Percentiles rank a stretch among this genome's conserved stretches.
phyloP scores from a whole-genome alignment of 1,140 invertebrate genomes.

The Octopus sinensis region DNA sequence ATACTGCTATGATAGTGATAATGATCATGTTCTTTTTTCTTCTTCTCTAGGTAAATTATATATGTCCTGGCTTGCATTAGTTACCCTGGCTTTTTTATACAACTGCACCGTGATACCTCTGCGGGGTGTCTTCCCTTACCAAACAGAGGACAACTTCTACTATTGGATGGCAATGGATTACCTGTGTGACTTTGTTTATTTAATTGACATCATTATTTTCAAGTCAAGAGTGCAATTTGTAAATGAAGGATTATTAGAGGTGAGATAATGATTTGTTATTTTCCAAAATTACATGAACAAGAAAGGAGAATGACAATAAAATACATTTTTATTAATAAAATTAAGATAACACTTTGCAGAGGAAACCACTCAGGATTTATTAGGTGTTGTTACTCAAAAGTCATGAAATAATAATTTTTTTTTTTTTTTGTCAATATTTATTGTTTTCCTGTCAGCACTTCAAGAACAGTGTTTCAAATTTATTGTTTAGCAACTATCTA shows the following conservation, averaged over 20 bases:
- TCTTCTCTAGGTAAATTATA: conserved; percentile 60
- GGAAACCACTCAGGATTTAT: too few species aligned
- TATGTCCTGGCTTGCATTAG: conserved; percentile 78
- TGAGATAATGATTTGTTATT: conserved; percentile 22
- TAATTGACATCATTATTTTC: conserved; percentile 78
- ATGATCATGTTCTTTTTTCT: neutral
- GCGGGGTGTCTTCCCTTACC: conserved; percentile 69
- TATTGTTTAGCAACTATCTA: too few species aligned
- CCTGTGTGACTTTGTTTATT: conserved; percentile 76
- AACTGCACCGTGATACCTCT: conserved; percentile 84
- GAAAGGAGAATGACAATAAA: too few species aligned
- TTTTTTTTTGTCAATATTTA: too few species aligned
- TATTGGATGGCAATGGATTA: conserved; percentile 78
- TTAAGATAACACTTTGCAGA: too few species aligned
- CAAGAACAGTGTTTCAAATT: too few species aligned
- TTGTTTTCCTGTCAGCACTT: too few species aligned
- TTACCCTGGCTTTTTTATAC: conserved; percentile 78
- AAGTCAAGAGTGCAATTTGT: conserved; percentile 66
- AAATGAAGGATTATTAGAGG: conserved; percentile 54
- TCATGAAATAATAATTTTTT: too few species aligned
- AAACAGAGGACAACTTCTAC: conserved; percentile 41
- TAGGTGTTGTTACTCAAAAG: too few species aligned
- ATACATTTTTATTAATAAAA: too few species aligned
- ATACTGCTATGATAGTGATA: neutral
- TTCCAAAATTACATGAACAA: neutral